Percentiles rank a stretch among this genome's conserved stretches.
phyloP scores from a whole-genome alignment of 2,113 vertebrate species.

The Hemiscyllium ocellatum region DNA sequence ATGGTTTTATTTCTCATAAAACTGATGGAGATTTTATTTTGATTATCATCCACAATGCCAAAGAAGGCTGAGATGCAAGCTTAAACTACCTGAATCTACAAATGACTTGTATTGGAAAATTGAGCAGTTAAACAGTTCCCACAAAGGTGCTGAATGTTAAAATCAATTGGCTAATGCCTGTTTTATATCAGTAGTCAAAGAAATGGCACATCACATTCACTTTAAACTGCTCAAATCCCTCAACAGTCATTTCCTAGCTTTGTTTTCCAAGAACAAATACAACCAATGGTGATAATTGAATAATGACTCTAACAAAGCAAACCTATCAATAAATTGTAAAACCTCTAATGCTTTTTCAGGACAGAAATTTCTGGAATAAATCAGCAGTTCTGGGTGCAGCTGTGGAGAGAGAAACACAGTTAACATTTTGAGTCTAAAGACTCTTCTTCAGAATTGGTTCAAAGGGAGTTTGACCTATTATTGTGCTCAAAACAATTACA shows the following conservation, averaged over 20 bases:
- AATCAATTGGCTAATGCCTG: too few relatives aligned
- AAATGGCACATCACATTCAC: too few relatives aligned
- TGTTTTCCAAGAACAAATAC: background rate
- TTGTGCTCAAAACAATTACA: background rate
- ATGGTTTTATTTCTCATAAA: background rate
- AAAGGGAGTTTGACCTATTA: background rate
- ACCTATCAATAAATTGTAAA: background rate
- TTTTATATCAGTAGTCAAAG: too few relatives aligned
- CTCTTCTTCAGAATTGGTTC: background rate
- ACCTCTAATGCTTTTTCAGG: background rate
- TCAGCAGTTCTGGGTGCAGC: too few relatives aligned
- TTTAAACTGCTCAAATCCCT: too few relatives aligned
- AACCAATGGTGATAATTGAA: background rate
- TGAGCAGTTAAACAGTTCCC: too few relatives aligned
- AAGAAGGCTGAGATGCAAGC: background rate
- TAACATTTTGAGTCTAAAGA: too few relatives aligned
- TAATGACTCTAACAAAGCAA: background rate
- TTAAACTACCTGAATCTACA: too few relatives aligned
- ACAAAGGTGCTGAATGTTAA: too few relatives aligned
- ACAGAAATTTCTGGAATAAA: too few relatives aligned
- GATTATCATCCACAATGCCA: background rate
- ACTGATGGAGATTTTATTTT: background rate
- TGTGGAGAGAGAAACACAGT: too few relatives aligned
- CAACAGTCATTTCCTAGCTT: background rate
- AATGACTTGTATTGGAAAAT: too few relatives aligned